These are phyloP conservation scores for Acanthisitta chloris DNA, from an alignment of 2,113 vertebrate genomes.

Conservation along the genomic window DNA sequence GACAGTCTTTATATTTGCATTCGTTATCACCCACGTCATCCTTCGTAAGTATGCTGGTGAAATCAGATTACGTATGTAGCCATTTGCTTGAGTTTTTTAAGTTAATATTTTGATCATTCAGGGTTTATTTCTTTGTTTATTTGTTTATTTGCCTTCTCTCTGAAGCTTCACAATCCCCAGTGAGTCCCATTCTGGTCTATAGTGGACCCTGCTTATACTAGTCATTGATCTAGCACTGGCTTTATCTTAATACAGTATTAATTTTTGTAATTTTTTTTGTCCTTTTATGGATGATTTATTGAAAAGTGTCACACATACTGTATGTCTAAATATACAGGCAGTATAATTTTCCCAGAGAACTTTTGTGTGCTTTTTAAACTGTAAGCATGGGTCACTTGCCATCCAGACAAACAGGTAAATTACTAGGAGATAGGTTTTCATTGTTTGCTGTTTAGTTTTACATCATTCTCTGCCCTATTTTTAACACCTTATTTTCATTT, in stretches of 20 bases:
- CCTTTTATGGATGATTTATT: not conserved
- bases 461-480: not conserved
- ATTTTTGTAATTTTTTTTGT: not conserved
- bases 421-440: not conserved
- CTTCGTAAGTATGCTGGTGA: slow-evolving; percentile 90
- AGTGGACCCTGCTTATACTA: not conserved
- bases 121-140: slow-evolving; percentile 56
- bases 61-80: slow-evolving; percentile 70
- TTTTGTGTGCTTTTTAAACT: not conserved
- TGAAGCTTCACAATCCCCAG: not conserved
- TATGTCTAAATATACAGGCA: not conserved
- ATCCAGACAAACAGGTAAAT: not conserved
- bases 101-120: slow-evolving; percentile 68
- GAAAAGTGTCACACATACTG: not conserved
- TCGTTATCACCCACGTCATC: slow-evolving; percentile 97
- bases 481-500: not conserved
- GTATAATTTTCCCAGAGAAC: not conserved
- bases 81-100: slow-evolving; percentile 72
- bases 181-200: not conserved
- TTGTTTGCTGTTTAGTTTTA: slow-evolving; percentile 8
- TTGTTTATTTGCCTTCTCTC: slow-evolving; percentile 44
- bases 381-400: not conserved
- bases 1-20: slow-evolving; percentile 98
- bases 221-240: not conserved
- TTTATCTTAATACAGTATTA: not conserved